These are phyloP conservation scores for Cetonia aurata DNA, from an alignment of 2,888 invertebrate species.

Conservation along the genomic window DNA sequence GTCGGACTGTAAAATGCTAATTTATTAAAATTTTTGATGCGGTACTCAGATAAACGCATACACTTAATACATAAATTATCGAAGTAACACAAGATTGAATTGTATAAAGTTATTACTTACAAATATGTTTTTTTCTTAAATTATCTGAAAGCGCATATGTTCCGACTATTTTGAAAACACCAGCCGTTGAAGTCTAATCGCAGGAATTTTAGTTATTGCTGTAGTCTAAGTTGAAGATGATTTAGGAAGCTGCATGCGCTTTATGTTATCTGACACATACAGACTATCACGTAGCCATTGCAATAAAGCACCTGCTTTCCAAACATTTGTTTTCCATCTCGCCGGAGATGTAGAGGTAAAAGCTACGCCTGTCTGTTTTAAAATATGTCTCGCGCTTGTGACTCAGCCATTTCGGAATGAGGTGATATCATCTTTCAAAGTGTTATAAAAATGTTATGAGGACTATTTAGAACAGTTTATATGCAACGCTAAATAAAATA, in stretches of 20 bases:
- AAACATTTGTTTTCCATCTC: not conserved
- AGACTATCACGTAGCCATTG: constrained; percentile 17
- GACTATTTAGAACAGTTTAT: constrained; percentile 14
- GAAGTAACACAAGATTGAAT: no score
- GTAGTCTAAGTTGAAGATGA: no score
- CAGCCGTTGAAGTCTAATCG: no score
- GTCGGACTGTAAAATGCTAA: constrained; percentile 36
- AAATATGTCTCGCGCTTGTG: not conserved
- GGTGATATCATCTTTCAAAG: constrained; percentile 13
- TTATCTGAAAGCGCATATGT: no score
- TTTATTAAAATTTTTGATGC: constrained; percentile 37
- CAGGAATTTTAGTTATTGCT: no score
- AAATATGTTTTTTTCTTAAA: no score
- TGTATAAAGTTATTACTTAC: no score
- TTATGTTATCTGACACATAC: no score
- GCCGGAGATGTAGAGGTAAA: not conserved
- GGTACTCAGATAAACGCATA: constrained; percentile 16
- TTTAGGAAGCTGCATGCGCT: no score
- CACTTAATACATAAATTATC: constrained; percentile 13
- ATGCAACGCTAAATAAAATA: not conserved
- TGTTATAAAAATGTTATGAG: constrained; percentile 11
- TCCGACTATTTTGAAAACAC: no score
- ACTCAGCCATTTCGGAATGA: constrained; percentile 20
- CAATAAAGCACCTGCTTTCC: constrained; percentile 25
- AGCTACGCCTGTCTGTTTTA: constrained; percentile 11